Base-by-base conservation (phyloP, 2,797 vertebrate species). In the Ctenopoma kingsleyae region DNA sequence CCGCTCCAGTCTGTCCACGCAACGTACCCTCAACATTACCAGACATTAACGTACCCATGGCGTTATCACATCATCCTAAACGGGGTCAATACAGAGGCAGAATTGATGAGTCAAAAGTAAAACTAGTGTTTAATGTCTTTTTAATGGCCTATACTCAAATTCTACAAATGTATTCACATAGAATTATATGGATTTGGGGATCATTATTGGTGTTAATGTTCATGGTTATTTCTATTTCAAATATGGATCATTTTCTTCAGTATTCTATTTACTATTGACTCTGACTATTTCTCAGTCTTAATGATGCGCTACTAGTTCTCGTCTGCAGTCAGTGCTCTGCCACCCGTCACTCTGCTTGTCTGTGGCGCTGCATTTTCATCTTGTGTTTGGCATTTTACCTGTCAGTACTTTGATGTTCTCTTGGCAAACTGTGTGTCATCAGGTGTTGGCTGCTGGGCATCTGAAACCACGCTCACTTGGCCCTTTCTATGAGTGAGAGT, bases 321-420 rank as follows among this genome's bases (percentile, higher is more conserved):
- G 78, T 81, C 80, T 80, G 83, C 84, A 87, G 84, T 89, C 86
- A 87, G 86, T 80, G 84, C 82, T 89, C 85, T 80, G 80, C 90
- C 90, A 84, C 88, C 89, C 74, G 86, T 91, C 86, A 87, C 92
- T 91, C 90, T 87, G 91, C 92, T 92, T 93, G 91, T 91, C 86
- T 91, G 91, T 93, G 91, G 89, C 81, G 82, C 87, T 90, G 78
- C 92, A 92, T 93, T 82, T 74, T 87, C 92, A 92, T 93, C 84
- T 72, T 91, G 91, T 93, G 88, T 93, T 92, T 93, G 92, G 83
- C 91, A 89, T 93, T 85, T 72, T 86, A 90, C 84, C 82, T 60
- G 81, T 89, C 73, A 66, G 86, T 87, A 88, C 88, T 87, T 91
- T 90, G 85, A 89, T 93, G 90, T 92, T 86, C 80, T 88, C 81